Conservation (phyloP, 2,797 vertebrate genomes). For the Adrianichthys oophorus region DNA sequence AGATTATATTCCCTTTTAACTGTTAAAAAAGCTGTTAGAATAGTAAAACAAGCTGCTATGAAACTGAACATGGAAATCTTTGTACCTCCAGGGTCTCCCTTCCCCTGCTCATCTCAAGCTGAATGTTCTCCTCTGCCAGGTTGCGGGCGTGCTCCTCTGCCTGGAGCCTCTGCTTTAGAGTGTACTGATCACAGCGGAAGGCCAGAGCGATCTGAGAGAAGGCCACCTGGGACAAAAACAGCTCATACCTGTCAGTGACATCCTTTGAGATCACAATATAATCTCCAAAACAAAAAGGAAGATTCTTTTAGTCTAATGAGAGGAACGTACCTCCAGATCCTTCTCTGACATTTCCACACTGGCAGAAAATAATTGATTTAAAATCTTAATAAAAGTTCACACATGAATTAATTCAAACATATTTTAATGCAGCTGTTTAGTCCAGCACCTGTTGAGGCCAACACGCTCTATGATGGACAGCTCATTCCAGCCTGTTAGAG, state of each 20-base stretch:
- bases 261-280: too few species aligned
- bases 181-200: slow-evolving; percentile 79
- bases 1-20: too few species aligned
- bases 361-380: slow-evolving; percentile 9
- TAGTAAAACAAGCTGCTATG: too few species aligned
- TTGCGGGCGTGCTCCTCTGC: slow-evolving; percentile 83
- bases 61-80: too few species aligned
- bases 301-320: neutral
- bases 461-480: slow-evolving; percentile 74
- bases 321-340: slow-evolving; percentile 72
- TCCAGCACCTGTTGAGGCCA: slow-evolving; percentile 70
- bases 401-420: neutral
- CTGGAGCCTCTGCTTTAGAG: slow-evolving; percentile 80
- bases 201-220: slow-evolving; percentile 76
- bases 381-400: neutral
- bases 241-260: too few species aligned
- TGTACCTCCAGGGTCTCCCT: slow-evolving; percentile 80
- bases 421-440: neutral
- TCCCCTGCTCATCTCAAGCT: slow-evolving; percentile 82
- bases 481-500: slow-evolving; percentile 52
- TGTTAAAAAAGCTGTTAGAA: too few species aligned
- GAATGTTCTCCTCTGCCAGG: slow-evolving; percentile 84
- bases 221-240: slow-evolving; percentile 48
- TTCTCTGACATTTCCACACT: slow-evolving; percentile 78
- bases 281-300: neutral